Base-by-base conservation (phyloP, 1,140 invertebrate species). In the Scaptomyza graminum region DNA sequence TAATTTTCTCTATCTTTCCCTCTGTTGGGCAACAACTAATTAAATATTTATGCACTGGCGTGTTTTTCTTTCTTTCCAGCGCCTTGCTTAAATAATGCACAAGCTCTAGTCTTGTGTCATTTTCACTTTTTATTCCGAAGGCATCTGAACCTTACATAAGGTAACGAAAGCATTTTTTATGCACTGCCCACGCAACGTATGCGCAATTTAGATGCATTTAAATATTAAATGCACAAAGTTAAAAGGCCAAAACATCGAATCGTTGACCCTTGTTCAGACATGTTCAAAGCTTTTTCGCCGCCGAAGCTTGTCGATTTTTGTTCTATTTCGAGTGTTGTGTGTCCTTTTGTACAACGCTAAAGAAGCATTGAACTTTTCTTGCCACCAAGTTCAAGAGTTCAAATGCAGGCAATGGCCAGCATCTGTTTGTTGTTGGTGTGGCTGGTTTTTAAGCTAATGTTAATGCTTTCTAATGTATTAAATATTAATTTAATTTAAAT, bases 361-460 rank as follows among this genome's bases (percentile, higher is more conserved):
- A 57, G 74, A 82, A 72, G 64, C 83, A 69, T 87, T 87, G 83
- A 87, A 88, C 83, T 76, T 60, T 67, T 55, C 25, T 55, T n/a
- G 66, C 46, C 71, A 66, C 75, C 79, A 76, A 82, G 83, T 87
- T 87, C 83, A 88, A 82, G 79, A 88, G 82, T 88, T 87, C 82
- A 85, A 34, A 55, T 68, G 59, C 5, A 47, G 16, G 49, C 63
- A 46, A 43, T 66, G 57, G 31, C 31, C 79, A 76, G 81, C 81
- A 76, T 80, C 76, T 31, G 5, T 31, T 31, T 31, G 28, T 31
- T 81, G 74, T 46, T 64, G 60, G 68, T 61, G 57, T 31, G n/a
- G n/a, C n/a, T n/a, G n/a, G n/a, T 62, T 67, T 62, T 62, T 66
- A 62, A 18, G 64, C 34, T 46, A 59, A 49, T 62, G 64, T 73